Evolutionary conservation across 2,113 vertebrate genomes (phyloP).

Genomic region (Lipotes vexillifer): DNA sequence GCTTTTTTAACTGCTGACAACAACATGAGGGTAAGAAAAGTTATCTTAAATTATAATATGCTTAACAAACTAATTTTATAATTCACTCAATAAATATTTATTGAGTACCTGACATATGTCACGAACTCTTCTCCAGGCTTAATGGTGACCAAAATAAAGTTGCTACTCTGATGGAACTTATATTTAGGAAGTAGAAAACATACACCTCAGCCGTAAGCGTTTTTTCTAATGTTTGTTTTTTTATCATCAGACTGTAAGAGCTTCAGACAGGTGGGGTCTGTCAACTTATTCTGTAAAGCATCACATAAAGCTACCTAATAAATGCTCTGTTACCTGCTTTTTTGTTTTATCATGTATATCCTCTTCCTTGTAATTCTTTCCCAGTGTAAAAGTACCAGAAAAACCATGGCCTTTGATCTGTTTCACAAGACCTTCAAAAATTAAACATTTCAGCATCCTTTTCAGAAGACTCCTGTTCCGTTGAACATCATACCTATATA

Average conservation of each 20-base stretch:
- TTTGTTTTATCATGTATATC: slow-evolving; percentile 81
- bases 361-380: slow-evolving; percentile 94
- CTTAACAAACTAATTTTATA: not conserved
- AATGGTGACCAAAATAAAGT: not conserved
- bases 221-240: not conserved
- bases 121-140: not conserved
- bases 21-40: not conserved
- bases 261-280: not conserved
- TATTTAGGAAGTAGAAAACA: not conserved
- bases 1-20: not conserved
- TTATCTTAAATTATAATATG: not conserved
- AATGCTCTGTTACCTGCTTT: slow-evolving; percentile 83
- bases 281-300: not conserved
- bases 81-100: not conserved
- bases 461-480: slow-evolving; percentile 92
- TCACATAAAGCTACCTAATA: not conserved
- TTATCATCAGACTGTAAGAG: not conserved
- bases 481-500: slow-evolving; percentile 90
- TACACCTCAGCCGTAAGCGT: not conserved
- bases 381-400: slow-evolving; percentile 94
- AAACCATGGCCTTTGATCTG: slow-evolving; percentile 95
- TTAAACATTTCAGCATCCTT: slow-evolving; percentile 90
- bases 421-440: slow-evolving; percentile 89
- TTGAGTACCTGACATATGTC: not conserved
- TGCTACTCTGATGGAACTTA: not conserved